Conservation (phyloP, 1,140 invertebrate genomes). For the Lethocerus indicus region DNA sequence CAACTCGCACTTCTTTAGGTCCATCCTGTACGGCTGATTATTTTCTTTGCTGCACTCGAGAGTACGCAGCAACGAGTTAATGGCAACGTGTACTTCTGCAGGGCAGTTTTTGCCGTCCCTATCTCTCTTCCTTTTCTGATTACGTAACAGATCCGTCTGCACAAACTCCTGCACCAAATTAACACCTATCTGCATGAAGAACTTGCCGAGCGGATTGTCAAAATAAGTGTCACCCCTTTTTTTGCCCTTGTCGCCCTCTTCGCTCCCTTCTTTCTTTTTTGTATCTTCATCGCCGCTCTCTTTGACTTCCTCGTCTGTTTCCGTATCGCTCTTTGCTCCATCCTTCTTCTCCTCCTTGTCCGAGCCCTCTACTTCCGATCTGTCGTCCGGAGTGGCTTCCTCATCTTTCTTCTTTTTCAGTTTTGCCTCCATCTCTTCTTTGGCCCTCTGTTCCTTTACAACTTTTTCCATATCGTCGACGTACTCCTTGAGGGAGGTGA, state of each 20-base stretch:
- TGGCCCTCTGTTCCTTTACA: constrained; percentile 27
- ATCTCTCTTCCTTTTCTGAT: constrained; percentile 64
- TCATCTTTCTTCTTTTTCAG: constrained; percentile 17
- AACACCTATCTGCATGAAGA: constrained; percentile 82
- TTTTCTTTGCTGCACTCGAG: constrained; percentile 75
- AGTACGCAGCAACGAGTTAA: constrained; percentile 62
- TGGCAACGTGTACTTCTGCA: constrained; percentile 52
- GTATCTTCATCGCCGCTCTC: constrained; percentile 10
- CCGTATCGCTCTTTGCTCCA: constrained; percentile 9
- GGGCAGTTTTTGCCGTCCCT: constrained; percentile 43
- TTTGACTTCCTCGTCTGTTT: constrained; percentile 11
- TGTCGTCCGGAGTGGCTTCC: constrained; percentile 24
- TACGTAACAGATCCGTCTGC: constrained; percentile 72
- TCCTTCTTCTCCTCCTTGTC: constrained; percentile 6
- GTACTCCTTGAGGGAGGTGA: constrained; percentile 59
- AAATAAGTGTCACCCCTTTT: constrained; percentile 38
- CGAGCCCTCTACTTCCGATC: constrained; percentile 24
- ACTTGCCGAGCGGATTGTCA: constrained; percentile 72
- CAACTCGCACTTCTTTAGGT: constrained; percentile 69
- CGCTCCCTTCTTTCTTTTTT: constrained; percentile 13
- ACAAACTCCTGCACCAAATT: constrained; percentile 86
- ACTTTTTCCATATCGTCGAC: constrained; percentile 45
- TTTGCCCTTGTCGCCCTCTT: constrained; percentile 15
- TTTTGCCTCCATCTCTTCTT: constrained; percentile 26
- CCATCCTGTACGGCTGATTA: constrained; percentile 66